Percentiles rank a stretch among this genome's conserved stretches.
phyloP scores from a whole-genome alignment of 2,113 vertebrate species.

The Siniperca chuatsi region DNA sequence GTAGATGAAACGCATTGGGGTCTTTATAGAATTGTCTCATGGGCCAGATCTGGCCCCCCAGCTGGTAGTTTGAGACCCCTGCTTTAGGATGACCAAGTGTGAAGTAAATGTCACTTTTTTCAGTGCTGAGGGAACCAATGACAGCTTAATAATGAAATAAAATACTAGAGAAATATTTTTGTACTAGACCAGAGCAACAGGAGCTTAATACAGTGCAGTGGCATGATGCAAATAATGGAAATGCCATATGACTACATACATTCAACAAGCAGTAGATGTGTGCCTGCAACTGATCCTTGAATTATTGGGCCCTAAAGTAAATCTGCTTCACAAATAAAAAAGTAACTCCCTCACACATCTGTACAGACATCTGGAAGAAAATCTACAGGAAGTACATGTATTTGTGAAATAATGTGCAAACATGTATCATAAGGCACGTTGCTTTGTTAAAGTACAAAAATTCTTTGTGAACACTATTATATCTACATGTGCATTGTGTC shows the following conservation, averaged over 20 bases:
- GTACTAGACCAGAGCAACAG: neutral
- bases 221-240: neutral
- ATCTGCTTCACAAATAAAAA: neutral
- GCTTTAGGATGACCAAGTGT: no score
- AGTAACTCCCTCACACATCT: neutral
- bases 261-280: neutral
- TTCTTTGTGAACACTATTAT: neutral
- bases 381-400: neutral
- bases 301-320: neutral
- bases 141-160: neutral
- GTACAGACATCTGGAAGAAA: neutral
- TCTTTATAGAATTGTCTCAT: neutral
- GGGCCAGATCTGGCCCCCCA: neutral
- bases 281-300: neutral
- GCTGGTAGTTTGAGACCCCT: no score
- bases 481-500: neutral
- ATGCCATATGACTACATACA: neutral
- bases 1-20: neutral
- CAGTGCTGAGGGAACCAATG: neutral
- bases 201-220: neutral
- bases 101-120: neutral
- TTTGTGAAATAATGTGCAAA: neutral
- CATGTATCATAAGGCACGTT: neutral
- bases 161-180: neutral
- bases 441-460: neutral